Evolutionary conservation across 2,888 invertebrate genomes (phyloP), one percentile per base, ranked within the genome.

Genomic region (Perdita meconis): DNA sequence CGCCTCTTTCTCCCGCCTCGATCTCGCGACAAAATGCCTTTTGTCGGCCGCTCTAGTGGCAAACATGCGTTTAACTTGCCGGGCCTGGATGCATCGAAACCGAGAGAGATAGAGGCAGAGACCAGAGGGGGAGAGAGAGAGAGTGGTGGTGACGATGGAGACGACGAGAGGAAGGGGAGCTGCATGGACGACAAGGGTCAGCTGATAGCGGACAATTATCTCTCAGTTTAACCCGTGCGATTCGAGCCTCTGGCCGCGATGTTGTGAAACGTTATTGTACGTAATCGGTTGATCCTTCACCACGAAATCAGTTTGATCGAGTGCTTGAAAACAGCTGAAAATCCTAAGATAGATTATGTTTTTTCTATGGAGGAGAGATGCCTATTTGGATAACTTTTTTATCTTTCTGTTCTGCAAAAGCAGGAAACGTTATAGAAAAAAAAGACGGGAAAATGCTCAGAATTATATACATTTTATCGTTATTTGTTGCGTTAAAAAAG

Each of bases 191-290:
- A 82, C 80, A 85, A 83, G 87, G 87, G 85, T 86, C 87, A 87
- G 84, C 86, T 84, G 87, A 87, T 87, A 87, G 79, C 84, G 75
- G 74, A 79, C 84, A 85, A 84, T 86, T 86, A 87, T 87, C 86
- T 85, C 81, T 76, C 86, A 86, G 86, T 87, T 77, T 79, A 86
- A 82, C 67, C 72, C 78, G 81, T 78, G 69, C 85, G 73, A 84
- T 80, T 80, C 83, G 73, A 56, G 71, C 59, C 64, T 76, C 60
- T 69, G 64, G 69, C 63, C 79, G 53, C 81, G 76, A 82, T 84
- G 70, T 81, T 78, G 80, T 78, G 78, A 82, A 84, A 84, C 78
- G 69, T 67, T 73, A 55, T 73, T 78, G 75, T 50, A 56, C 50
- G 55, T 47, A 56, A 59, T 77, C 70, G 53, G 47, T 78, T 30